These are phyloP conservation scores for Coptotermes formosanus DNA, from an alignment of 1,140 invertebrate genomes.

Conservation along the genomic window DNA sequence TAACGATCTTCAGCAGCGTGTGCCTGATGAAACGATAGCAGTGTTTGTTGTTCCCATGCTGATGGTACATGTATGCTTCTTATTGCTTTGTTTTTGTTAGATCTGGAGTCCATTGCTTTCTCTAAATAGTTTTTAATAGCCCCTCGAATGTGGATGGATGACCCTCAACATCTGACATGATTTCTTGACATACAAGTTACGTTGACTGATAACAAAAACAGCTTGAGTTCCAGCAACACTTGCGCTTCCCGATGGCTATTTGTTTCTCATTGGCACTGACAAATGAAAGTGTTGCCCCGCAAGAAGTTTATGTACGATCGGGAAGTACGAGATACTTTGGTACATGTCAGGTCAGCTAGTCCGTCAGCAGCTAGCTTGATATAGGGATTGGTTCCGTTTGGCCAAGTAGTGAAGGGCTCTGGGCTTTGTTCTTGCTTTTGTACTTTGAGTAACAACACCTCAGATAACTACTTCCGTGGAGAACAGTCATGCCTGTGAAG, in stretches of 20 bases:
- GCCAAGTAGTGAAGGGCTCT: too few species aligned
- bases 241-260: not conserved
- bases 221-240: conserved; percentile 2
- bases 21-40: not conserved
- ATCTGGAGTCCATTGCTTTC: not conserved
- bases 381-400: not conserved
- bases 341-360: not conserved
- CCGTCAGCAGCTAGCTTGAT: too few species aligned
- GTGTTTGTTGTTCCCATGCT: not conserved
- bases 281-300: not conserved
- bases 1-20: not conserved
- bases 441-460: too few species aligned
- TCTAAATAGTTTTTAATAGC: conserved; percentile 18
- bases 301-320: conserved; percentile 3
- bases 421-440: too few species aligned
- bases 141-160: not conserved
- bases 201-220: not conserved
- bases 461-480: too few species aligned
- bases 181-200: not conserved
- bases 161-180: not conserved
- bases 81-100: too few species aligned
- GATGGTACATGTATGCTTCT: not conserved
- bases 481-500: too few species aligned
- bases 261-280: conserved; percentile 14
- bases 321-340: not conserved